Evolutionary conservation across 2,888 invertebrate species (phyloP).

Genomic region (Onthophagus sagittarius): DNA sequence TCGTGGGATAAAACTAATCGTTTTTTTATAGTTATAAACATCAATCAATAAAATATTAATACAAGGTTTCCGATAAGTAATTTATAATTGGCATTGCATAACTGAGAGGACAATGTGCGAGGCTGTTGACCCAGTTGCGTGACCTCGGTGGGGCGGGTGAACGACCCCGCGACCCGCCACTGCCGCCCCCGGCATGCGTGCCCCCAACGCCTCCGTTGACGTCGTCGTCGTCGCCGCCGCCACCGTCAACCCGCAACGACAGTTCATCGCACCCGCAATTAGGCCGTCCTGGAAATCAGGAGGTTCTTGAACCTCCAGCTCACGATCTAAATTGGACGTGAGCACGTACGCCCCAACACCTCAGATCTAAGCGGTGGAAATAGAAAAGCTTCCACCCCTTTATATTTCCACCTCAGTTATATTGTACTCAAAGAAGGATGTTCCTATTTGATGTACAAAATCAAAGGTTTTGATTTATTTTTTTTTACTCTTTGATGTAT

Average conservation of each 20-base stretch:
- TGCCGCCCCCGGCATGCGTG: background rate
- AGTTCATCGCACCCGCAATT: constrained; percentile 4
- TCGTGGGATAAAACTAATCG: too few relatives aligned
- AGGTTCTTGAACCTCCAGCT: background rate
- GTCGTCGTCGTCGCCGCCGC: constrained; percentile 12
- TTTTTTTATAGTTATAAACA: constrained; percentile 4
- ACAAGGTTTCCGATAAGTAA: constrained; percentile 30
- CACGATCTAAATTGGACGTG: background rate
- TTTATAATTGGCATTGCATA: constrained; percentile 30
- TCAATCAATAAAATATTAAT: constrained; percentile 20
- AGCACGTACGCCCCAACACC: background rate
- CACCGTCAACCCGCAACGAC: constrained; percentile 1
- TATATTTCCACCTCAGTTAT: background rate
- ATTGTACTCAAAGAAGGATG: background rate
- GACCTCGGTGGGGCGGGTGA: constrained; percentile 32
- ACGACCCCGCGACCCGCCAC: constrained; percentile 31
- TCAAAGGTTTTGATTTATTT: background rate
- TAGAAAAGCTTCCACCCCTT: background rate
- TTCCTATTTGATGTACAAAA: background rate
- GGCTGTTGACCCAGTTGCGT: constrained; percentile 32
- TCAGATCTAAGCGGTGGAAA: background rate
- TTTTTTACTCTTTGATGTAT: background rate
- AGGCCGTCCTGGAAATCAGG: background rate
- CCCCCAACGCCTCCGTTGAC: background rate
- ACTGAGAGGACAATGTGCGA: constrained; percentile 27